phyloP scores from a whole-genome alignment of 2,113 vertebrate genomes.

The Steatornis caripensis region DNA sequence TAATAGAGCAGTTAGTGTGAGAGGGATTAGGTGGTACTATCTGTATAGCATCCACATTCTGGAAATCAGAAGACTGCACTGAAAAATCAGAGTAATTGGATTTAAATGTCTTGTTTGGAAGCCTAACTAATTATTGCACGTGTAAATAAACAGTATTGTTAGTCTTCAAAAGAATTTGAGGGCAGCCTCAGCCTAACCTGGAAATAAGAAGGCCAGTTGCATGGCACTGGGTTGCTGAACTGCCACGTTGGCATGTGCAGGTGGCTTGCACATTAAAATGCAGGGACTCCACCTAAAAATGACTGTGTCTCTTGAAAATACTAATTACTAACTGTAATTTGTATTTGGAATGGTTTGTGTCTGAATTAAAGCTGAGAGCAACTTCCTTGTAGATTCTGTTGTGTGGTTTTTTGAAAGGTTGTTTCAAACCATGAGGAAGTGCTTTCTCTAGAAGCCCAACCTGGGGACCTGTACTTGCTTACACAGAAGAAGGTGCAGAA shows the following conservation, averaged over 20 bases:
- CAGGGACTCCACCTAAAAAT: background rate
- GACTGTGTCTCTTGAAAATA: background rate
- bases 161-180: background rate
- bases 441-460: background rate
- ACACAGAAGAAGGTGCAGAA: background rate
- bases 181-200: background rate
- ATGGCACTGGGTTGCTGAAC: background rate
- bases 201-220: background rate
- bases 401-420: background rate
- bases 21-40: background rate
- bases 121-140: background rate
- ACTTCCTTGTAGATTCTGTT: background rate
- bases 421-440: background rate
- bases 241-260: rapidly evolving
- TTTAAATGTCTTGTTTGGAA: background rate
- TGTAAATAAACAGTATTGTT: background rate
- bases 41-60: background rate
- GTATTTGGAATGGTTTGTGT: background rate
- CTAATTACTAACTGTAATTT: background rate
- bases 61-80: background rate
- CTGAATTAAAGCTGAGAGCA: background rate
- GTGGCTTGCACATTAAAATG: background rate
- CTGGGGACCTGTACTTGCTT: background rate
- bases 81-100: background rate
- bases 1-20: background rate